Percentiles rank a stretch among this genome's conserved stretches.
phyloP scores from a whole-genome alignment of 1,140 invertebrate species.

The Zaprionus kolodkinae region DNA sequence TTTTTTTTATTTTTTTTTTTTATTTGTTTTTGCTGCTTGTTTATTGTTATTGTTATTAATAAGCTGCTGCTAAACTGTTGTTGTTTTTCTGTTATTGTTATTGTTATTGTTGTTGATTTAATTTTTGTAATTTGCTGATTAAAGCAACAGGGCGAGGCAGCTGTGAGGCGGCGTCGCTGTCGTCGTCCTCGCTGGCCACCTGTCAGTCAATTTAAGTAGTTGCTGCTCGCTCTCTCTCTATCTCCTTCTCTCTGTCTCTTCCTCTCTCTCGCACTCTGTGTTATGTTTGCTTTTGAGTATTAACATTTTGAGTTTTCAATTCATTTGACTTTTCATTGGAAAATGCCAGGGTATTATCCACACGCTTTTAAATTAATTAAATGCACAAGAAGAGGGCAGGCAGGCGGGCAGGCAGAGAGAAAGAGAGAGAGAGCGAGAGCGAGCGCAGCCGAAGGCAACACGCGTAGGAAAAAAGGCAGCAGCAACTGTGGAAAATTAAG shows the following conservation, averaged over 20 bases:
- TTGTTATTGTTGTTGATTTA: conserved; percentile 50
- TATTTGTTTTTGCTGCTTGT: conserved; percentile 32
- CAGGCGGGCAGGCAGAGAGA: neutral
- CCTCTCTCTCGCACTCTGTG: neutral
- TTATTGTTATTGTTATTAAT: conserved; percentile 39
- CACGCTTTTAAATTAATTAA: conserved; percentile 83
- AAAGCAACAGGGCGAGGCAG: conserved; percentile 55
- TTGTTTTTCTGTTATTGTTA: conserved; percentile 54
- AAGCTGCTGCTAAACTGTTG: conserved; percentile 52
- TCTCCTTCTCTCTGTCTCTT: too few species aligned
- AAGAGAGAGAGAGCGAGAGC: neutral
- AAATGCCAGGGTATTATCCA: conserved; percentile 79
- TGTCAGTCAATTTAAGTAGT: conserved; percentile 51
- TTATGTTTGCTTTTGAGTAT: conserved; percentile 59
- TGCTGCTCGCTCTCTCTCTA: conserved; percentile 14
- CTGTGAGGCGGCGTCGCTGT: neutral
- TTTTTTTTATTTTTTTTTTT: conserved; percentile 25
- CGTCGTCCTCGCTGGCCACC: conserved; percentile 34
- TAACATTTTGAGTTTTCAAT: conserved; percentile 79
- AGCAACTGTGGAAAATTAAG: conserved; percentile 29
- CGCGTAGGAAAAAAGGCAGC: conserved; percentile 10
- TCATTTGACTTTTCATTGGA: conserved; percentile 81
- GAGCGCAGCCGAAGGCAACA: conserved; percentile 30
- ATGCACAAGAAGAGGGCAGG: conserved; percentile 48
- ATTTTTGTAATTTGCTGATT: conserved; percentile 72